A percentile compares a stretch with the other conserved stretches of the same genome.
Conservation (phyloP, 35 echinoderm and acorn worm genomes). For the Strongylocentrotus purpuratus region DNA sequence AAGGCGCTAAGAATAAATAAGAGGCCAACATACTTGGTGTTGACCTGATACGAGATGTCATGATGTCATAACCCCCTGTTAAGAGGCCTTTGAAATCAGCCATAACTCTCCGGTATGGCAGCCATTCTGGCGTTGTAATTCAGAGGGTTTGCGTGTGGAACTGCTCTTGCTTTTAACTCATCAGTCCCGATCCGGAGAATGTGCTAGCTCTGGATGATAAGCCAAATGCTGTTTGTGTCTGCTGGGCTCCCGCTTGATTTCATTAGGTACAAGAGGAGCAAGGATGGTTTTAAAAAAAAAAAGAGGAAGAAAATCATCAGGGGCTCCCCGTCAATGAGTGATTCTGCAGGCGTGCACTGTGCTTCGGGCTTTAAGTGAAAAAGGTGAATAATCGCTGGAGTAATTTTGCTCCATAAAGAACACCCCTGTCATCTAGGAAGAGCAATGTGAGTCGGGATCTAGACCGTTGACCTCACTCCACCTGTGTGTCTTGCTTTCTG, state of each 20-base stretch:
- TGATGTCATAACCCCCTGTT: too few species aligned
- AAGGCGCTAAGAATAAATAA: background rate
- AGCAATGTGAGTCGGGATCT: background rate
- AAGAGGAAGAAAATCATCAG: background rate
- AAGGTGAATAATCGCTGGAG: background rate
- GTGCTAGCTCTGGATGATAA: background rate
- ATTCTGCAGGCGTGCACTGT: conserved; percentile 33
- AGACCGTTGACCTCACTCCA: conserved; percentile 23
- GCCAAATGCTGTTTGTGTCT: conserved; percentile 42
- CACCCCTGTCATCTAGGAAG: background rate
- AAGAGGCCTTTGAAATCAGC: background rate
- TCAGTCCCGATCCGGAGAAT: background rate
- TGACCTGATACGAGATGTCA: background rate
- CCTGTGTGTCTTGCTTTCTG: background rate
- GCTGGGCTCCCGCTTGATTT: conserved; percentile 30
- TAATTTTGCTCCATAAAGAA: background rate
- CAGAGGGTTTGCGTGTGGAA: conserved; percentile 20
- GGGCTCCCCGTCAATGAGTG: background rate
- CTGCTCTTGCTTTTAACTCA: conserved; percentile 22
- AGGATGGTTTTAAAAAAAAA: background rate
- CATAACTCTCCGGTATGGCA: background rate
- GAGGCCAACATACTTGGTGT: background rate
- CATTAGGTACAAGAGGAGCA: background rate
- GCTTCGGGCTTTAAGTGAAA: background rate
- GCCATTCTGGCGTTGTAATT: conserved; percentile 1